Evolutionary conservation across 2,113 vertebrate species (phyloP), one percentile per base, ranked within the genome.

Genomic region (Sylvilagus bachmani): DNA sequence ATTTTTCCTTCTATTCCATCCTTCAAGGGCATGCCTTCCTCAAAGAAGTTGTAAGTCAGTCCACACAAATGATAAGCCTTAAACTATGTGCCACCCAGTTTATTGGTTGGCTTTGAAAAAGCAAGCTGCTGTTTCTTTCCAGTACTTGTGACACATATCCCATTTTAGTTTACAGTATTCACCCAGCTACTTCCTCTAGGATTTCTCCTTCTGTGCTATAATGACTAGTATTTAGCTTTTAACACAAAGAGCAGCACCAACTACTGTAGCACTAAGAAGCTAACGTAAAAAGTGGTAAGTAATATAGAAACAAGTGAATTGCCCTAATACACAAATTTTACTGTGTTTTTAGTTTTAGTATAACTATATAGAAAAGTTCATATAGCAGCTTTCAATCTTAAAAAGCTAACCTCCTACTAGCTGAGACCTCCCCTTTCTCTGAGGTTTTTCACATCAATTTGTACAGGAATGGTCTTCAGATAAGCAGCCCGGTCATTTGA

Each of bases 291-390:
- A 73, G 14, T 53, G 29, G 75, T 44, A 62, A 64, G 55, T 53
- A 71, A 86, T 93, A 90, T 69, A 67, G 5, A 91, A 88, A 73
- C 10, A 71, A 77, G 2, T 51, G 66, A 29, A 55, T 74, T 90
- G 86, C 66, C 44, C 10, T 71, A 17, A 69, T 51, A 69, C 12
- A 66, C 71, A 31, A n/a, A 36, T 91, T 89, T 69, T 53, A 75
- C 64, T 33, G 86, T 75, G 16, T 13, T 86, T 90, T 89, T 58
- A 5, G 44, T 71, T 92, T 64, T 86, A 75, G n/a, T 19, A 17
- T 81, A 92, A 38, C 24, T 89, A 9, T 69, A 79, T 64, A 87
- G 87, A 78, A 95, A 97, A 86, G 66, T 67, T 83, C 75, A 93
- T 31, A 61, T 22, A 77, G 29, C 7, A 70, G 67, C 91, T 94